Conservation (phyloP, 1,140 invertebrate genomes). For the Neodiprion lecontei region DNA sequence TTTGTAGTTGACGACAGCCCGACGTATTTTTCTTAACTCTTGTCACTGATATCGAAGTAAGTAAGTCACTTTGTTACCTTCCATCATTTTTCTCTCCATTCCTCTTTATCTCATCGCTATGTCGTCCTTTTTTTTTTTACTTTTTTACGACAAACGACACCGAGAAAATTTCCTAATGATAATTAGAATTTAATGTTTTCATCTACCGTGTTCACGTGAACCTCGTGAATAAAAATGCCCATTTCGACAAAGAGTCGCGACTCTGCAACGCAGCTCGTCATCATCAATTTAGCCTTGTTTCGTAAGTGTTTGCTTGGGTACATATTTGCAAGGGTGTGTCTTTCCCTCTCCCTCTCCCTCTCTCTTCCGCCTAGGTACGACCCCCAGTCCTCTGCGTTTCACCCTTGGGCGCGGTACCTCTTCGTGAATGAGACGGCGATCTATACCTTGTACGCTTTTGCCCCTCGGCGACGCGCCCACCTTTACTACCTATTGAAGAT, state of each 20-base stretch:
- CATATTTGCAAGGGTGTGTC: constrained; percentile 37
- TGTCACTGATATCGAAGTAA: too few relatives aligned
- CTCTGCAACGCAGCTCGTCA: not conserved
- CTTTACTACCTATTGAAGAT: not conserved
- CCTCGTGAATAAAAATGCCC: not conserved
- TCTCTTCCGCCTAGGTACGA: not conserved
- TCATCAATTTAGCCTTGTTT: constrained; percentile 6
- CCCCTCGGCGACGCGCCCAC: not conserved
- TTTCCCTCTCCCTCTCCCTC: constrained; percentile 15
- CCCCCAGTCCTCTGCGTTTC: not conserved
- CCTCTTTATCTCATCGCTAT: too few relatives aligned
- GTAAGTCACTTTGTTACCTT: too few relatives aligned
- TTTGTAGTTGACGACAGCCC: too few relatives aligned
- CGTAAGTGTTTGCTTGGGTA: constrained; percentile 24
- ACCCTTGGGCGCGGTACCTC: not conserved
- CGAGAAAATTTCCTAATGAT: not conserved
- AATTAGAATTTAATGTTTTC: not conserved
- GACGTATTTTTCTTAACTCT: too few relatives aligned
- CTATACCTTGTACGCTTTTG: not conserved
- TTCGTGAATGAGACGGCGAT: not conserved
- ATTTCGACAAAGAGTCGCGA: not conserved
- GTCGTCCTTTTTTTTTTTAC: too few relatives aligned
- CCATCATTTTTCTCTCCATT: too few relatives aligned
- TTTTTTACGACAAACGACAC: too few relatives aligned
- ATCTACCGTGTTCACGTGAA: not conserved